phyloP scores from a whole-genome alignment of 2,797 vertebrate species.

The Sarcoramphus papa region DNA sequence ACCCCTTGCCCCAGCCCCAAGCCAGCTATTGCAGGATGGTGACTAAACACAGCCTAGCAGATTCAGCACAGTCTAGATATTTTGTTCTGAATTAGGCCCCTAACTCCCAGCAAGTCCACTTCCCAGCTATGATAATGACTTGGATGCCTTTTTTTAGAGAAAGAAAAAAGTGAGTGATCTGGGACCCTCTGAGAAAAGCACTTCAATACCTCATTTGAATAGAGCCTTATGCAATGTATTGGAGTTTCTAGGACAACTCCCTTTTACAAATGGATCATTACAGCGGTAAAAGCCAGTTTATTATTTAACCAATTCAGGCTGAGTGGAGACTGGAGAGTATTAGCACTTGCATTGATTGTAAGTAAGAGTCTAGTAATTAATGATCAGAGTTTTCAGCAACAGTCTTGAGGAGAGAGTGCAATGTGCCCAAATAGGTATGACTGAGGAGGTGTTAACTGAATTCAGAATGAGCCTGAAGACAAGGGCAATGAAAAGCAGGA shows the following conservation, averaged over 20 bases:
- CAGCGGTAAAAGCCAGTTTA: constrained; percentile 38
- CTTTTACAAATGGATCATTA: constrained; percentile 55
- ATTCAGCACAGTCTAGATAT: background rate
- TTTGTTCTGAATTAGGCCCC: background rate
- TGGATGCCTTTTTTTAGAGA: background rate
- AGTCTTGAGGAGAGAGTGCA: background rate
- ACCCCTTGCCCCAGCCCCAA: background rate
- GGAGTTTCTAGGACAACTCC: constrained; percentile 49
- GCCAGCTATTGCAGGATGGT: background rate
- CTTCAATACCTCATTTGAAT: constrained; percentile 42
- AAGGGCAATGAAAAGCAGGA: background rate
- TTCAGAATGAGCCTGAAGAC: background rate
- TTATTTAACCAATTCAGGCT: constrained; percentile 57
- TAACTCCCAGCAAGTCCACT: background rate
- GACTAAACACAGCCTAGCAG: background rate
- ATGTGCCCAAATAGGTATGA: background rate
- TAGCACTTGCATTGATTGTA: constrained; percentile 52
- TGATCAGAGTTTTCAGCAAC: constrained; percentile 48
- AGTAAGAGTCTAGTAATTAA: constrained; percentile 57
- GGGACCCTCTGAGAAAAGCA: background rate
- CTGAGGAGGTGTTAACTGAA: constrained; percentile 8
- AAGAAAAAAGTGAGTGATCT: constrained; percentile 11
- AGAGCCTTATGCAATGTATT: background rate
- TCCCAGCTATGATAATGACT: background rate
- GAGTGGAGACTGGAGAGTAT: constrained; percentile 33